Evolutionary conservation across 1,140 invertebrate genomes (phyloP).

Genomic region (Bombus haemorrhoidalis): DNA sequence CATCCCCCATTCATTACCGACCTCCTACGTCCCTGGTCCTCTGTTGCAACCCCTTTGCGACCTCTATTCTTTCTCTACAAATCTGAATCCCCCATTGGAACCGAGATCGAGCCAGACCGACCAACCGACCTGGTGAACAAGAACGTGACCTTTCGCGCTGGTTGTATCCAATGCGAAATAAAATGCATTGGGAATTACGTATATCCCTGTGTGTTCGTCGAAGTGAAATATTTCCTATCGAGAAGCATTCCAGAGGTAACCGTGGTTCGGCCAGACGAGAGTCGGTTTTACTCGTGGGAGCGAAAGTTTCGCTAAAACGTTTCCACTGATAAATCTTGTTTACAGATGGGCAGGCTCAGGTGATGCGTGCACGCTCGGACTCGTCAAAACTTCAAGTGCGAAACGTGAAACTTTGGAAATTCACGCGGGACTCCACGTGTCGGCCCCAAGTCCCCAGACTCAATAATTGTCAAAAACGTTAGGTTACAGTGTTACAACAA

Average conservation of each 20-base stretch:
- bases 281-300: conserved; percentile 71
- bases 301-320: conserved; percentile 76
- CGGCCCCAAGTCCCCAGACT: conserved; percentile 2
- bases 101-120: neutral
- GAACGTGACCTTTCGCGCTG: conserved; percentile 60
- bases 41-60: neutral
- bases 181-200: conserved; percentile 76
- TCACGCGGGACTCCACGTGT: conserved; percentile 61
- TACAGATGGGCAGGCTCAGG: conserved; percentile 76
- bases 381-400: conserved; percentile 73
- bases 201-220: conserved; percentile 68
- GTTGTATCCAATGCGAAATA: conserved; percentile 61
- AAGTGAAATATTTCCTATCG: conserved; percentile 77
- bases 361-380: conserved; percentile 69
- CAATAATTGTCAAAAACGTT: conserved; percentile 66
- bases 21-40: neutral
- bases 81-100: conserved; percentile 59
- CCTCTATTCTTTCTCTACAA: conserved; percentile 55
- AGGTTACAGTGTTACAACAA: neutral
- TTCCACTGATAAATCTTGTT: conserved; percentile 77
- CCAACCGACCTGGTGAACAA: neutral
- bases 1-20: conserved; percentile 57
- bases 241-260: conserved; percentile 59
- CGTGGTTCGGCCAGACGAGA: conserved; percentile 43
- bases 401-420: conserved; percentile 61